Evolutionary conservation across 1,140 invertebrate genomes (phyloP).

Genomic region (Heliconius melpomene): DNA sequence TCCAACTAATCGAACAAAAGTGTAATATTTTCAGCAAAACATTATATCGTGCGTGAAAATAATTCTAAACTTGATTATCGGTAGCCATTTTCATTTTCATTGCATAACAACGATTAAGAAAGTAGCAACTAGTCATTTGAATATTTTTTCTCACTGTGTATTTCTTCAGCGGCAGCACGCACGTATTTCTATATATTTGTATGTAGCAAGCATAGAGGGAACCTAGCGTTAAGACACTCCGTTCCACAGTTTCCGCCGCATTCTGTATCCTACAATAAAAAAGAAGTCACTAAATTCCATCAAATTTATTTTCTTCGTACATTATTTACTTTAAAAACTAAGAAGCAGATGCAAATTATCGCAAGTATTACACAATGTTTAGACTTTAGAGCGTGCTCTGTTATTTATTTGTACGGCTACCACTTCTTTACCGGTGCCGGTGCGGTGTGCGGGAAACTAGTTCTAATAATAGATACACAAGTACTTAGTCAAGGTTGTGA

Average conservation of each 20-base stretch:
- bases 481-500: slow-evolving; percentile 74
- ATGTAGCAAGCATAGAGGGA: too few relatives aligned
- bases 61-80: background rate
- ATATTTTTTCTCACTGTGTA: background rate
- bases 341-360: slow-evolving; percentile 29
- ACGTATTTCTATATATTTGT: too few relatives aligned
- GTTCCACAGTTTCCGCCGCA: too few relatives aligned
- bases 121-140: background rate
- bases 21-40: background rate
- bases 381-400: slow-evolving; percentile 20
- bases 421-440: slow-evolving; percentile 43
- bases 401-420: slow-evolving; percentile 37
- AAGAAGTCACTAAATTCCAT: background rate
- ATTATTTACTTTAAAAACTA: background rate
- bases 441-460: slow-evolving; percentile 58
- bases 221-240: too few relatives aligned
- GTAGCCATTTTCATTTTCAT: background rate
- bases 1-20: background rate
- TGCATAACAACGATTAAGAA: background rate
- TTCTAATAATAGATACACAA: slow-evolving; percentile 71
- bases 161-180: too few relatives aligned
- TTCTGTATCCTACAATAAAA: too few relatives aligned
- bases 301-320: background rate
- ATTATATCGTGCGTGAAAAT: background rate
- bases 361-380: slow-evolving; percentile 28